Base-by-base conservation (phyloP, 2,113 vertebrate genomes). In the Tenebrosternarchus preto region DNA sequence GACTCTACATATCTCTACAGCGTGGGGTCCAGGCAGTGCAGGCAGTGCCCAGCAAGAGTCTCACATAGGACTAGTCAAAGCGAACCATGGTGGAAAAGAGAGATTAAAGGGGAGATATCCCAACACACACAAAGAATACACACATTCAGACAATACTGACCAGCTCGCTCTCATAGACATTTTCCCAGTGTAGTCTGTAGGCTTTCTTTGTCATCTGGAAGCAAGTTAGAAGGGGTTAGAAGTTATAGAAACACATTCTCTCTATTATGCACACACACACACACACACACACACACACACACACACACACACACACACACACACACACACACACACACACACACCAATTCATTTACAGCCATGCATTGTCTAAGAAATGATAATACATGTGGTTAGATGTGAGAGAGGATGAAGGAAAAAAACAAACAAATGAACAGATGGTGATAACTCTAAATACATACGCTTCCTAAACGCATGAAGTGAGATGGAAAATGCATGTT, bases 121-220 rank as follows among this genome's bases (percentile, higher is more conserved):
- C n/a, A 66, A 57, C 50, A 68, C 39, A 66, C 59, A 59, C 64
- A 76, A 24, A 56, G 20, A 55, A 73, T 25, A 59, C 64, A 74
- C 9, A 67, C 82, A 76, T 66, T 83, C 77, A 86, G 80, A 16
- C 22, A 64, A 93, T 95, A 98, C 96, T 97, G 93, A 98, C 96
- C 95, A 93, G 96, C 89, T 98, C 96, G 87, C 93, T 95, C 85
- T 98, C 96, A 96, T 92, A 94, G 95, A 92, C 94, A 95, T 92
- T 95, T 91, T 96, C 96, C 96, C 96, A 98, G 93, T 93, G 94
- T 90, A 94, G 94, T 94, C 94, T 97, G 91, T 94, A 94, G 59
- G 92, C 91, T 94, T 93, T 97, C 94, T 95, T 96, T 93, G 95
- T 94, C 94, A 97, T 96, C 97, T 98, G 95, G 92, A 98, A 97